Evolutionary conservation across 2,113 vertebrate genomes (phyloP), one percentile per base, ranked within the genome.

Genomic region (Pyrgilauda ruficollis): DNA sequence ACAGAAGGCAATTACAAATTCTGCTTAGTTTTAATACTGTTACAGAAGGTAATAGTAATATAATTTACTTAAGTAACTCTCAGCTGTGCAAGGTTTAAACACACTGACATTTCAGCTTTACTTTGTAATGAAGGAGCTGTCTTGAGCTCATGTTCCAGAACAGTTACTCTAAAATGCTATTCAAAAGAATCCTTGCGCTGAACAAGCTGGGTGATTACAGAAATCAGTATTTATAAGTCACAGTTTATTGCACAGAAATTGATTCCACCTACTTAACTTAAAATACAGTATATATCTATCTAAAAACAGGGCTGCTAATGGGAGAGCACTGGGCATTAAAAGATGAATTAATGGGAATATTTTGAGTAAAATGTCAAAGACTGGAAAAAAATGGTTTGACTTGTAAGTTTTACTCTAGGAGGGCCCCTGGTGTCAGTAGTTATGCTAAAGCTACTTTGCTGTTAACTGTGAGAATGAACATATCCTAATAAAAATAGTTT

Each of bases 401-500:
- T 61, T 70, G 1, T 2, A 92, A 74, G 26, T 61, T 87, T 77
- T 81, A 77, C 56, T 90, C 72, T 73, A 67, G n/a, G 92, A 75
- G 77, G 90, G 76, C 87, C 87, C 83, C 87, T 96, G 86, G 53
- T 91, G 93, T 86, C 50, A 44, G 22, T 22, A 87, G 41, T 76
- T 61, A 23, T 2, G 22, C 39, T 72, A 64, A 77, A 84, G 33
- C 30, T 73, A 26, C 20, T 78, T 84, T 35, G 24, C 50, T 90
- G 26, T 53, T 80, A 72, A 27, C 39, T 80, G 22, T 69, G 58
- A 81, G 49, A 75, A 50, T 63, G 44, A 72, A 47, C 31, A 19
- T 46, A 50, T 33, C 15, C 49, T 69, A 69, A 59, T 16, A 76
- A 77, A 81, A 80, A 13, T 2, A 43, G 26, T 52, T 83, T 39